A percentile compares a stretch with the other conserved stretches of the same genome.
phyloP scores from a whole-genome alignment of 2,888 invertebrate species.

The Torymus aiolomorphi region DNA sequence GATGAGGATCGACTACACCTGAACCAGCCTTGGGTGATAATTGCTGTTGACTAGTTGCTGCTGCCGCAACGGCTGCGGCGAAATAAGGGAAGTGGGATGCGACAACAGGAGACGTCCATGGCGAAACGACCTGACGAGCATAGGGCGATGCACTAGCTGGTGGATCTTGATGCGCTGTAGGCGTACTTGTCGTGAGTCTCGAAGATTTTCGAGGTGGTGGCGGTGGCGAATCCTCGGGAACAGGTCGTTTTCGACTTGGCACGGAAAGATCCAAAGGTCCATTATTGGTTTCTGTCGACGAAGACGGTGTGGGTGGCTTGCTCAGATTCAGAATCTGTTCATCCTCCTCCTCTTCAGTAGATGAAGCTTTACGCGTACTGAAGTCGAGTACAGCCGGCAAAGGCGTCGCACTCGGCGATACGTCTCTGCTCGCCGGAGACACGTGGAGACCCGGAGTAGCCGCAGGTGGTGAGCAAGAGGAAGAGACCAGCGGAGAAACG shows the following conservation, averaged over 20 bases:
- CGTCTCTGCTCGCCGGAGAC: constrained; percentile 78
- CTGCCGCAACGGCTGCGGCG: constrained; percentile 86
- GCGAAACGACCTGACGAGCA: constrained; percentile 83
- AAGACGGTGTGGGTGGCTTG: constrained; percentile 80
- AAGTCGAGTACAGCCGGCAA: constrained; percentile 85
- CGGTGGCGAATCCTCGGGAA: constrained; percentile 81
- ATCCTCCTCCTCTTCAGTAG: constrained; percentile 78
- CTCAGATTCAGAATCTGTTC: constrained; percentile 85
- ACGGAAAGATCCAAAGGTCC: constrained; percentile 90
- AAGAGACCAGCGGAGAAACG: constrained; percentile 83
- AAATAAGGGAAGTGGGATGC: constrained; percentile 87
- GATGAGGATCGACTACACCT: constrained; percentile 75
- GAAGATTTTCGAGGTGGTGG: constrained; percentile 81
- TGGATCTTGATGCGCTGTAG: constrained; percentile 66
- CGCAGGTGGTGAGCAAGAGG: constrained; percentile 82
- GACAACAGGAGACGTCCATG: constrained; percentile 88
- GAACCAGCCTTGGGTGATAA: constrained; percentile 83
- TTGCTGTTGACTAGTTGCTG: constrained; percentile 79
- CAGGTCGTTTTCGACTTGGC: constrained; percentile 84
- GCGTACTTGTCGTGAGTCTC: constrained; percentile 73
- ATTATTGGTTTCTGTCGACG: constrained; percentile 77
- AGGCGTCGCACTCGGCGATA: constrained; percentile 72
- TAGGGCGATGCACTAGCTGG: constrained; percentile 76
- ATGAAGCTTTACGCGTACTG: constrained; percentile 83
- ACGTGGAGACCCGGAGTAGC: constrained; percentile 77